phyloP scores from a whole-genome alignment of 2,113 vertebrate species.

The Syrmaticus mikado region DNA sequence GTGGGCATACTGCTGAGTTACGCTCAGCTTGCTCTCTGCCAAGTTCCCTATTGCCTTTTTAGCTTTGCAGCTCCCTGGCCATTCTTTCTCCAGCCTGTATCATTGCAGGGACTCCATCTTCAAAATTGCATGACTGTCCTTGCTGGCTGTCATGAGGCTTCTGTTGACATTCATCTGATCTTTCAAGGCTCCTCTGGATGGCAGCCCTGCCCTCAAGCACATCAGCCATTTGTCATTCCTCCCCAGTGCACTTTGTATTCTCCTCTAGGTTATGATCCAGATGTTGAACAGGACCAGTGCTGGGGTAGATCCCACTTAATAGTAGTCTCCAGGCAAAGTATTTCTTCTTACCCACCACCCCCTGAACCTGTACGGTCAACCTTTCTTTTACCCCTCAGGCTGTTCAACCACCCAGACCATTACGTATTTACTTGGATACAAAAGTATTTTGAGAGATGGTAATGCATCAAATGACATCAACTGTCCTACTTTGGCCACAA shows the following conservation, averaged over 20 bases:
- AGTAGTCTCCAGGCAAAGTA: not conserved
- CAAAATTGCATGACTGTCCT: not conserved
- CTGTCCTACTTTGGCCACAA: not conserved
- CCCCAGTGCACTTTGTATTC: not conserved
- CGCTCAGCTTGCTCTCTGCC: not conserved
- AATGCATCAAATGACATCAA: not conserved
- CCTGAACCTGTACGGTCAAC: not conserved
- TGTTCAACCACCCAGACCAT: fast-evolving
- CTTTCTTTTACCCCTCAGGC: not conserved
- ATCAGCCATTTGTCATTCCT: fast-evolving
- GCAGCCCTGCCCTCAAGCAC: not conserved
- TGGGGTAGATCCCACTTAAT: not conserved
- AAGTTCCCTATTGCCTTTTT: not conserved
- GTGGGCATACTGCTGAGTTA: fast-evolving
- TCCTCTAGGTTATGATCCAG: not conserved
- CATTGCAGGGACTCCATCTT: not conserved
- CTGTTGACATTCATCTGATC: not conserved
- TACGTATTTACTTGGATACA: not conserved
- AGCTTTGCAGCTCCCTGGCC: fast-evolving
- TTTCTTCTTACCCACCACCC: not conserved
- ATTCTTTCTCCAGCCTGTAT: not conserved
- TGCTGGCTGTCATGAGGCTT: not conserved
- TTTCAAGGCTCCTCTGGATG: fast-evolving
- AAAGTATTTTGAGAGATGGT: not conserved
- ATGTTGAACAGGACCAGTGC: not conserved